Evolutionary conservation across 2,113 vertebrate genomes (phyloP).

Genomic region (Callipepla californica): DNA sequence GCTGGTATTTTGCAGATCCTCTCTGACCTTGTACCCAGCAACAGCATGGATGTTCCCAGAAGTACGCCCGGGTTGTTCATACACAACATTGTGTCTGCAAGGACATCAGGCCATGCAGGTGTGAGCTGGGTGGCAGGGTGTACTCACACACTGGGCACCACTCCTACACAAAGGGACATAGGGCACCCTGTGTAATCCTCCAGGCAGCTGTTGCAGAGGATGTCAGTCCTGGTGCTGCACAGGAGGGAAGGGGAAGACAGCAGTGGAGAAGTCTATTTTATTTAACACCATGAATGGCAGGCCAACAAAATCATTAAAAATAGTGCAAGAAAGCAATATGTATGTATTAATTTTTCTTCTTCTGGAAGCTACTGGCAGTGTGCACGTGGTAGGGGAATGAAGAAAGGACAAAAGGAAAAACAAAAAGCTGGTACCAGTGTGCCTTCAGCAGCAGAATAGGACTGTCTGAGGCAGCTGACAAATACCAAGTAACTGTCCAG

Average conservation of each 20-base stretch:
- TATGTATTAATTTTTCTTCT: too few relatives aligned
- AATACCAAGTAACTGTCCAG: not conserved
- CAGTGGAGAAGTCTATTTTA: not conserved
- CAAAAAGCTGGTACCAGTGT: not conserved
- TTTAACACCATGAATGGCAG: not conserved
- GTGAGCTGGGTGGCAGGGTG: not conserved
- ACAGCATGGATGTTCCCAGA: not conserved
- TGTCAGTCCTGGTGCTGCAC: not conserved
- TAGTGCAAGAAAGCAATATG: not conserved
- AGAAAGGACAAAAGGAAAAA: not conserved
- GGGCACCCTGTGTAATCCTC: not conserved
- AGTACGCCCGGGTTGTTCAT: not conserved
- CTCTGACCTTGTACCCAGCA: not conserved
- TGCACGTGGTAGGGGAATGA: not conserved
- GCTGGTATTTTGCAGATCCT: not conserved
- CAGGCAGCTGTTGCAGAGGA: fast-evolving
- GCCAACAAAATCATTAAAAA: not conserved
- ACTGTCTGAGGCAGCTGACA: not conserved
- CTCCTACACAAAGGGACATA: not conserved
- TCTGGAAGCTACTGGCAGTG: not conserved
- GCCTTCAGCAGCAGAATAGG: not conserved
- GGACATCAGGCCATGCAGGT: not conserved
- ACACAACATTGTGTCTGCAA: not conserved
- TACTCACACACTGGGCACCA: not conserved
- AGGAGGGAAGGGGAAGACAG: not conserved